Percentiles rank a stretch among this genome's conserved stretches.
Conservation (phyloP, 1,140 invertebrate species). For the Drosophila willistoni region DNA sequence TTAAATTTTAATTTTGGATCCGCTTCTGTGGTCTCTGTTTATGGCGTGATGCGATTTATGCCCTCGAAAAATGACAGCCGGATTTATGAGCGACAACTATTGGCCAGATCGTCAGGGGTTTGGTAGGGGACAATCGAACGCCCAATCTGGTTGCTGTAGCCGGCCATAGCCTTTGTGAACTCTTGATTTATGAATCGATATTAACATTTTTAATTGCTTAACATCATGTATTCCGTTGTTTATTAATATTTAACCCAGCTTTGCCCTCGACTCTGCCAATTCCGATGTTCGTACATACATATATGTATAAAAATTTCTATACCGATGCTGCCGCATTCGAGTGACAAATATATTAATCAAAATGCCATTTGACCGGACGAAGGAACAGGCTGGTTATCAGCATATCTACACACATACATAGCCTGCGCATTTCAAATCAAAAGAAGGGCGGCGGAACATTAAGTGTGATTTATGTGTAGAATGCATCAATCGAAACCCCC, state of each 20-base stretch:
- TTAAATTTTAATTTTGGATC: slow-evolving; percentile 67
- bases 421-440: slow-evolving; percentile 53
- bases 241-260: slow-evolving; percentile 77
- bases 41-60: slow-evolving; percentile 57
- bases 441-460: slow-evolving; percentile 41
- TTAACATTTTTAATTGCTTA: slow-evolving; percentile 83
- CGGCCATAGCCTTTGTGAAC: slow-evolving; percentile 53
- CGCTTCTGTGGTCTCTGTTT: slow-evolving; percentile 41
- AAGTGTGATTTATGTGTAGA: slow-evolving; percentile 45
- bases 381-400: slow-evolving; percentile 52
- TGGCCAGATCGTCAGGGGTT: slow-evolving; percentile 58
- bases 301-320: background rate
- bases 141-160: slow-evolving; percentile 73
- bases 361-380: slow-evolving; percentile 47
- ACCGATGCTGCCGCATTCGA: slow-evolving; percentile 37
- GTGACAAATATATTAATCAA: slow-evolving; percentile 82
- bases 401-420: slow-evolving; percentile 37
- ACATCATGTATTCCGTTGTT: slow-evolving; percentile 82
- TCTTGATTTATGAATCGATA: slow-evolving; percentile 80
- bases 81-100: slow-evolving; percentile 81
- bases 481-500: slow-evolving; percentile 35
- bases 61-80: slow-evolving; percentile 55
- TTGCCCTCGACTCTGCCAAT: slow-evolving; percentile 20
- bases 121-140: slow-evolving; percentile 35
- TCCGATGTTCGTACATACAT: no score